phyloP scores from a whole-genome alignment of 2,888 invertebrate genomes.

The Polietes domitor region DNA sequence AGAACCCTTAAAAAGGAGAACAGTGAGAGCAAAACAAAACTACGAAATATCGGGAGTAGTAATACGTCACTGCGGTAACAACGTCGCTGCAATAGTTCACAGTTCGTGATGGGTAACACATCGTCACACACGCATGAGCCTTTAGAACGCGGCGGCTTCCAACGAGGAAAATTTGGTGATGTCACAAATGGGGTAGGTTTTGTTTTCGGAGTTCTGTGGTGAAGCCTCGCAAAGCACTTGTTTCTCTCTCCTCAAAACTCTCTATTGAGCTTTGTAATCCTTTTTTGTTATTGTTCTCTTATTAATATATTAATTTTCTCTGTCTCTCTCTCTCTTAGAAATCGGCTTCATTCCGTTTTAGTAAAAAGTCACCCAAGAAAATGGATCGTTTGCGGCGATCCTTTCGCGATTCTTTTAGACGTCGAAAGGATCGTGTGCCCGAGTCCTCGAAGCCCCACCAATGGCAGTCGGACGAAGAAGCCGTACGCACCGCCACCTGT shows the following conservation, averaged over 20 bases:
- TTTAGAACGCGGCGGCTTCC: slow-evolving; percentile 86
- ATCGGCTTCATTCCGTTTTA: slow-evolving; percentile 82
- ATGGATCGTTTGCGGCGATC: slow-evolving; percentile 95
- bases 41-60: slow-evolving; percentile 8
- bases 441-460: slow-evolving; percentile 98
- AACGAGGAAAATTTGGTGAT: slow-evolving; percentile 81
- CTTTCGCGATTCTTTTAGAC: slow-evolving; percentile 95
- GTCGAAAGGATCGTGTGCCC: slow-evolving; percentile 93
- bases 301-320: slow-evolving; percentile 47
- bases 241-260: slow-evolving; percentile 68
- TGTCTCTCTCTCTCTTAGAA: slow-evolving; percentile 81
- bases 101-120: slow-evolving; percentile 87
- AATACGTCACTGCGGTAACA: neutral
- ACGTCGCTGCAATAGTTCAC: slow-evolving; percentile 28
- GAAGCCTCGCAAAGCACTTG: slow-evolving; percentile 74
- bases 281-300: slow-evolving; percentile 45
- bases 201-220: neutral
- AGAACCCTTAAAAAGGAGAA: slow-evolving; percentile 27
- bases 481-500: slow-evolving; percentile 97
- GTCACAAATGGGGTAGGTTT: slow-evolving; percentile 81
- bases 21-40: slow-evolving; percentile 54
- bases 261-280: slow-evolving; percentile 44
- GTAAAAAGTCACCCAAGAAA: slow-evolving; percentile 86
- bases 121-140: slow-evolving; percentile 92
- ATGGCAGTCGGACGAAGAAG: slow-evolving; percentile 98